These are phyloP conservation scores for Hycleus phaleratus DNA, from an alignment of 1,140 invertebrate genomes.

Conservation along the genomic window DNA sequence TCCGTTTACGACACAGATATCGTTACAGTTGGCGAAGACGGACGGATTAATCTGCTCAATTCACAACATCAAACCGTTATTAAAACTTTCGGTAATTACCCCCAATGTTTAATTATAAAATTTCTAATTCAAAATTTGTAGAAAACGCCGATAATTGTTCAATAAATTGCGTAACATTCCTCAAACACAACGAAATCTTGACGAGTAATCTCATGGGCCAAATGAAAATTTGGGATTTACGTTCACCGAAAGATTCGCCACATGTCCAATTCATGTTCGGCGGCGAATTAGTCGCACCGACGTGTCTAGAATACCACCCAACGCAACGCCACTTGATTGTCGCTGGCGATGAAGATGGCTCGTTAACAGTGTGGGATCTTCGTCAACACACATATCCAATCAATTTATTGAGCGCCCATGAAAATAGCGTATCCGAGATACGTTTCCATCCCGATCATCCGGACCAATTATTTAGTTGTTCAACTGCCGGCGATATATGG, in stretches of 20 bases:
- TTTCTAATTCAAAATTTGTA: constrained; percentile 25
- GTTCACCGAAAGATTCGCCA: constrained; percentile 51
- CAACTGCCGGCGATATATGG: constrained; percentile 73
- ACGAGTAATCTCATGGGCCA: constrained; percentile 78
- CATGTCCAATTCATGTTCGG: constrained; percentile 51
- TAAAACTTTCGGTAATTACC: constrained; percentile 39
- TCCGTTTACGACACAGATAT: constrained; percentile 63
- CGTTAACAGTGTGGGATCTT: constrained; percentile 82
- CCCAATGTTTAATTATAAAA: constrained; percentile 39
- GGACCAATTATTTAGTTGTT: constrained; percentile 74
- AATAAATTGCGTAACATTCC: constrained; percentile 65
- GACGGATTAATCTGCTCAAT: constrained; percentile 62
- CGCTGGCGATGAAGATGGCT: constrained; percentile 72
- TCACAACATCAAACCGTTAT: constrained; percentile 52
- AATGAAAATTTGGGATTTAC: constrained; percentile 80
- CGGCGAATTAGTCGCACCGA: constrained; percentile 59
- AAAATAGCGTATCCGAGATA: constrained; percentile 68
- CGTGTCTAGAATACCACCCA: constrained; percentile 70
- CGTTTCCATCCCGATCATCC: constrained; percentile 76
- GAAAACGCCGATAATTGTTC: constrained; percentile 75
- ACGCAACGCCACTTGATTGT: constrained; percentile 77
- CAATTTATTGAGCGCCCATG: constrained; percentile 70
- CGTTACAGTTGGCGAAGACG: constrained; percentile 76
- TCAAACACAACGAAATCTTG: constrained; percentile 70
- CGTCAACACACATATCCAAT: constrained; percentile 72